Percentiles rank a stretch among this genome's conserved stretches.
Evolutionary conservation across 2,888 invertebrate genomes (phyloP).

Genomic region (Eretmocerus hayati): DNA sequence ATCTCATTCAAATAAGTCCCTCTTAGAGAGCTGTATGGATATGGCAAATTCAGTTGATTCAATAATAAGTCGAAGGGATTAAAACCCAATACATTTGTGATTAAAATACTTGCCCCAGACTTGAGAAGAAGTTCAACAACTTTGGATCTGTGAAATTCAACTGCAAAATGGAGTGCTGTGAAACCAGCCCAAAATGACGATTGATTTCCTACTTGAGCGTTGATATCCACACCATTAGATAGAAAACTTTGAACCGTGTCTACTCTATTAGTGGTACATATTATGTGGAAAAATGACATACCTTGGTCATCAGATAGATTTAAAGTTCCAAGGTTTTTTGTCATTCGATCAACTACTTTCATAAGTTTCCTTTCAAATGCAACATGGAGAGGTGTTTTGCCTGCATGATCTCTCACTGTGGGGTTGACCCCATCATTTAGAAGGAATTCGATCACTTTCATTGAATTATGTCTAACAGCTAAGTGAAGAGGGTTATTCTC

Average conservation of each 20-base stretch:
- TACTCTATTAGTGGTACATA: background rate
- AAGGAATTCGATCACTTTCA: background rate
- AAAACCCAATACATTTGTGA: no score
- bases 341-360: background rate
- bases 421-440: background rate
- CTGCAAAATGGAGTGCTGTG: constrained; percentile 8
- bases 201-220: background rate
- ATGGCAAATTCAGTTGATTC: no score
- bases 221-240: background rate
- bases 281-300: constrained; percentile 4
- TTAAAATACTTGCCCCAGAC: background rate
- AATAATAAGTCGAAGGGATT: no score
- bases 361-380: constrained; percentile 6
- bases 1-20: no score
- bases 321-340: background rate
- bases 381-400: constrained; percentile 6
- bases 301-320: background rate
- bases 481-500: no score
- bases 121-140: background rate
- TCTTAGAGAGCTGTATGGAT: no score
- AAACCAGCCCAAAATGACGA: background rate
- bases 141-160: background rate
- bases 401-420: background rate
- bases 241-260: background rate
- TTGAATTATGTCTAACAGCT: background rate